These are phyloP conservation scores for Grantiella picta DNA, from an alignment of 2,113 vertebrate genomes.

Conservation along the genomic window DNA sequence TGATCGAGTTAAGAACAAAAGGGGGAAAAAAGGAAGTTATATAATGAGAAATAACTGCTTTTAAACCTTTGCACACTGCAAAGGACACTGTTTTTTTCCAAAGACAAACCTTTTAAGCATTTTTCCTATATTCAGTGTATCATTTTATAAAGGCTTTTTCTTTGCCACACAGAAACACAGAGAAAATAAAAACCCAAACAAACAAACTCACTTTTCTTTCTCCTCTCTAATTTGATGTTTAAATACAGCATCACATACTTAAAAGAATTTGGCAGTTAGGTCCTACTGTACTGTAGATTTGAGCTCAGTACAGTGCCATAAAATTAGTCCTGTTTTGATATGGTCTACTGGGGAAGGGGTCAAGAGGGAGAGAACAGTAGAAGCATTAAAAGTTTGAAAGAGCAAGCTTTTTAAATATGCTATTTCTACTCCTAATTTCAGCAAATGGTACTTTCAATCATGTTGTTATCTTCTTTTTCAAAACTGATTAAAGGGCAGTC, in stretches of 20 bases:
- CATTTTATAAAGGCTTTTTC: not conserved
- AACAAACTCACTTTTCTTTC: not conserved
- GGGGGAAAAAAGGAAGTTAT: not conserved
- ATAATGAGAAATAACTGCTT: not conserved
- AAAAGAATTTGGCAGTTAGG: not conserved
- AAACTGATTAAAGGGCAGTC: conserved; percentile 17
- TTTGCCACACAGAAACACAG: not conserved
- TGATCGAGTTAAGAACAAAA: not conserved
- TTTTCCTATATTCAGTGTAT: not conserved
- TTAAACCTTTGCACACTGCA: not conserved
- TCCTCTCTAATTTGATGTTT: not conserved
- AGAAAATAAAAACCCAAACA: not conserved
- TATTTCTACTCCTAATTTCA: not conserved
- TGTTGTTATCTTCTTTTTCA: not conserved
- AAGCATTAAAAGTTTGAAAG: not conserved
- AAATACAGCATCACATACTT: not conserved
- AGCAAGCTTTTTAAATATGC: not conserved
- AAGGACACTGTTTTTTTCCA: not conserved
- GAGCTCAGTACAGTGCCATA: not conserved
- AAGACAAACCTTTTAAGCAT: not conserved
- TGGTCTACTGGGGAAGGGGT: not conserved
- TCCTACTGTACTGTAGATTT: not conserved
- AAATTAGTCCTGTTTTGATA: not conserved
- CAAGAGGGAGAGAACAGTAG: not conserved
- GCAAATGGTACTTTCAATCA: not conserved